phyloP scores from a whole-genome alignment of 1,140 invertebrate genomes.

The Mya arenaria region DNA sequence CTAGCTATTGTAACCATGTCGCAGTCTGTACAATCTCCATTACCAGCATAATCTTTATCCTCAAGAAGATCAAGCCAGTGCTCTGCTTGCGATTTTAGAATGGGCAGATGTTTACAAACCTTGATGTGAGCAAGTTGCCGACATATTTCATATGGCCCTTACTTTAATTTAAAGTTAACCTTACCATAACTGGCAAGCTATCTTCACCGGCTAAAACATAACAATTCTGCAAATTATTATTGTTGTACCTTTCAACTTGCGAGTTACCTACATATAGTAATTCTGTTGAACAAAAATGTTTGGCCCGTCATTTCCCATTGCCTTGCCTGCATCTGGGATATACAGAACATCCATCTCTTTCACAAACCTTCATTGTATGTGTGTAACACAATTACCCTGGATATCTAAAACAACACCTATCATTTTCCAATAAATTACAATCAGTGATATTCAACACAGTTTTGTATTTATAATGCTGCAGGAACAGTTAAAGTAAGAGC shows the following conservation, averaged over 20 bases:
- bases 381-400: slow-evolving; percentile 8
- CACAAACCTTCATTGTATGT: slow-evolving; percentile 46
- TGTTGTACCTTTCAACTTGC: background rate
- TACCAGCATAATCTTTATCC: no score
- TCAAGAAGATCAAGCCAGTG: no score
- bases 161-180: slow-evolving; percentile 6
- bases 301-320: background rate
- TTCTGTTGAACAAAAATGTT: background rate
- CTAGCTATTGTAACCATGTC: background rate
- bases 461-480: slow-evolving; percentile 22
- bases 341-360: background rate
- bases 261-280: background rate
- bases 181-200: slow-evolving; percentile 23
- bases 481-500: background rate
- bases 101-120: background rate
- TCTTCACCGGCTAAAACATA: slow-evolving; percentile 8
- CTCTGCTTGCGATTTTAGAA: background rate
- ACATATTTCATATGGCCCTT: slow-evolving; percentile 36
- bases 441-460: background rate
- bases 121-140: background rate
- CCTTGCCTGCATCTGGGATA: background rate
- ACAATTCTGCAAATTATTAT: slow-evolving; percentile 10
- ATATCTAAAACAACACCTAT: background rate
- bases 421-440: background rate
- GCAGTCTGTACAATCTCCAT: background rate